Evolutionary conservation across 2,888 invertebrate species (phyloP), one percentile per base, ranked within the genome.

Genomic region (Rotaria macrura): DNA sequence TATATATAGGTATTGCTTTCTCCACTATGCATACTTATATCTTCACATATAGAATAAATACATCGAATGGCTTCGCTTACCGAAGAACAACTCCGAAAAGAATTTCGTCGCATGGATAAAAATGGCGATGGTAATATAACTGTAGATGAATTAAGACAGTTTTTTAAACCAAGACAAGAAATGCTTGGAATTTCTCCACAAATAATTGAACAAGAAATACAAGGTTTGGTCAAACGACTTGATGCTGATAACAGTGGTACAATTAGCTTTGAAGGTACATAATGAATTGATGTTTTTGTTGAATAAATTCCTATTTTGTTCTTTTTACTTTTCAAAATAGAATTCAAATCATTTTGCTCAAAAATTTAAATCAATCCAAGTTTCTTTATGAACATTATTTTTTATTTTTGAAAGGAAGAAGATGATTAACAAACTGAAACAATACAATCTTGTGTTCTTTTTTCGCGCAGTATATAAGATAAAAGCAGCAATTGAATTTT

Each of bases 151-250:
- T 79, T 79, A 43, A 79, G n/a, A 79, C 25, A 43, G 12, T 79
- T 43, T 79, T 79, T 43, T 79, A 12, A 23, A 25, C 79, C 79
- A 79, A 79, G 43, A n/a, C 79, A 79, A 79, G 79, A 79, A 43
- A 79, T 79, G 79, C 12, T 79, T 43, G 79, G 79, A 5, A n/a
- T 43, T 25, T 23, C 17, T 25, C 10, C 23, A 10, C 25, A 43
- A 43, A 25, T 79, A 9, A 5, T 5, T 9, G 79, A 79, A 79
- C 7, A 43, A 79, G 79, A 79, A 79, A 43, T 79, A 43, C 43
- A 79, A 40, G 79, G 43, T n/a, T 43, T 79, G 43, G 4, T 79
- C 2, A 43, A 25, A 79, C 40, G 79, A 43, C 79, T 79, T n/a
- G 79, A 79, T 23, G 3, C 4, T 43, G 79, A 79, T n/a, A 25